phyloP scores from a whole-genome alignment of 2,113 vertebrate species.

The Phaethon lepturus region DNA sequence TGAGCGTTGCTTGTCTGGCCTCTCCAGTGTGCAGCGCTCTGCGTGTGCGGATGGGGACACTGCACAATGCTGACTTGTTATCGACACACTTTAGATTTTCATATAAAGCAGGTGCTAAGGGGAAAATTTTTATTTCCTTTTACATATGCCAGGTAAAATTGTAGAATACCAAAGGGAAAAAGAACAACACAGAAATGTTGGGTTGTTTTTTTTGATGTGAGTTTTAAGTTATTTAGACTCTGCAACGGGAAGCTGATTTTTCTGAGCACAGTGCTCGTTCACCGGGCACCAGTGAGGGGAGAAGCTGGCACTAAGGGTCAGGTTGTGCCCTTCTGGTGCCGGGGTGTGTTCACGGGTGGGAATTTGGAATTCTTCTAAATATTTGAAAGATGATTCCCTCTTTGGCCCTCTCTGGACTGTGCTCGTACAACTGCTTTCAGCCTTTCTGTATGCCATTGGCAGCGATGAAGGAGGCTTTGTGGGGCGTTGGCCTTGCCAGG shows the following conservation, averaged over 20 bases:
- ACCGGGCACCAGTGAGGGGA: accelerated
- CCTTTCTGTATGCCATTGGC: neutral
- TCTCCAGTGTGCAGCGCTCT: accelerated
- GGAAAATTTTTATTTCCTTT: neutral
- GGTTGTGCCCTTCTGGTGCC: neutral
- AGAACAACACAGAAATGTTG: no score
- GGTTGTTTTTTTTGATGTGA: neutral
- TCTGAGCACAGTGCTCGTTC: no score
- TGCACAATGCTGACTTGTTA: neutral
- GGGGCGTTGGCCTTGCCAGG: neutral
- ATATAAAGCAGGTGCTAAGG: accelerated
- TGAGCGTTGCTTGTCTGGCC: accelerated
- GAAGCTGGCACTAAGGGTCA: no score
- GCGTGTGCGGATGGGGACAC: neutral
- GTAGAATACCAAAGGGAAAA: neutral
- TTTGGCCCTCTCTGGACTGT: neutral
- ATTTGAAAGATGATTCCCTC: neutral
- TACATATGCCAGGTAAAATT: neutral
- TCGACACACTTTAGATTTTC: accelerated
- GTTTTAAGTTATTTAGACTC: neutral
- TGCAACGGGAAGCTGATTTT: accelerated
- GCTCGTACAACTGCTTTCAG: neutral
- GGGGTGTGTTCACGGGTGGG: neutral
- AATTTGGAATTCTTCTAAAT: no score
- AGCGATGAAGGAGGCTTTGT: neutral